Evolutionary conservation across 2,113 vertebrate genomes (phyloP).

Genomic region (Bagarius yarrelli): DNA sequence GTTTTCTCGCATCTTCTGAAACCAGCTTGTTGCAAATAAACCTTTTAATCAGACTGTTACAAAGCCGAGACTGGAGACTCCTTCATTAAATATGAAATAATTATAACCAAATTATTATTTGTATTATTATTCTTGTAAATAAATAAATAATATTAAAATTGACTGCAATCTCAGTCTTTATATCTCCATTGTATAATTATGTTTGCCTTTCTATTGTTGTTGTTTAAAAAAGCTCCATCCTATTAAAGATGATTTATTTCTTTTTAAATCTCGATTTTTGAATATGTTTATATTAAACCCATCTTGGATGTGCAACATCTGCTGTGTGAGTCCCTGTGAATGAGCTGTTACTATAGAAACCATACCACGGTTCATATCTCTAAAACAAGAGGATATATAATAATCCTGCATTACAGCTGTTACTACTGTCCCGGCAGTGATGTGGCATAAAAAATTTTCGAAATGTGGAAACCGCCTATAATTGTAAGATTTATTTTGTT

Average conservation of each 20-base stretch:
- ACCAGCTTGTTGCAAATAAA: not conserved
- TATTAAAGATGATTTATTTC: too few species aligned
- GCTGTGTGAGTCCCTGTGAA: not conserved
- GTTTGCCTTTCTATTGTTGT: too few species aligned
- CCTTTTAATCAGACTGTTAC: not conserved
- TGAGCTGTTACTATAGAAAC: conserved; percentile 16
- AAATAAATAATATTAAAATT: too few species aligned
- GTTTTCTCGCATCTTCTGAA: not conserved
- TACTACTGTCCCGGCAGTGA: not conserved
- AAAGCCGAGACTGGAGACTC: not conserved
- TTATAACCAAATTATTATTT: too few species aligned
- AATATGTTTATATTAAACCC: too few species aligned
- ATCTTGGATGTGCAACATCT: not conserved
- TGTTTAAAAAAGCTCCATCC: too few species aligned
- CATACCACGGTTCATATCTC: not conserved
- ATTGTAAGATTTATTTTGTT: too few species aligned
- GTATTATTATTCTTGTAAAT: too few species aligned
- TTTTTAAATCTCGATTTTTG: too few species aligned
- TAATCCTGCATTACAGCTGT: not conserved
- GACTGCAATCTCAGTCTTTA: too few species aligned
- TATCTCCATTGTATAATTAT: too few species aligned
- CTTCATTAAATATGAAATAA: not conserved
- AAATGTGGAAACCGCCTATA: too few species aligned
- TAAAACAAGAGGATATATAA: not conserved
- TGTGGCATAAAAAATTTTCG: not conserved